Evolutionary conservation across 2,797 vertebrate genomes (phyloP).

Genomic region (Malacoctenus gilli): DNA sequence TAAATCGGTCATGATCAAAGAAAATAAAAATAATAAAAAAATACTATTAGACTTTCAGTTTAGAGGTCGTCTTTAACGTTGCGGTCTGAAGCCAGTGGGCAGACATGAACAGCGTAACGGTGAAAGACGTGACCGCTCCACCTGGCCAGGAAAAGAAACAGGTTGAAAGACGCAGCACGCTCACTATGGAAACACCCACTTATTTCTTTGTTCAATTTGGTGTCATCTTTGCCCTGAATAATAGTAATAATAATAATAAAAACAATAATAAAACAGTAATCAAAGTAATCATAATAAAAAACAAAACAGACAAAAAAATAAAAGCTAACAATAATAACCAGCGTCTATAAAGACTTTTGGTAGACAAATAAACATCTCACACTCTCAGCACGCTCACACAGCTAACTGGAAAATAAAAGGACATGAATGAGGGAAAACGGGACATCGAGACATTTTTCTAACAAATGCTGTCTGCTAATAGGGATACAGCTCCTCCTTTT

Average conservation of each 20-base stretch:
- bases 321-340: conserved; percentile 64
- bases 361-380: conserved; percentile 58
- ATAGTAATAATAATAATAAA: conserved; percentile 60
- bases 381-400: conserved; percentile 31
- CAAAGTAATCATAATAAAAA: conserved; percentile 49
- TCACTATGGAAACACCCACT: no score
- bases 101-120: conserved; percentile 37
- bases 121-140: conserved; percentile 35
- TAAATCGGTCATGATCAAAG: conserved; percentile 59
- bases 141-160: conserved; percentile 61
- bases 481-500: conserved; percentile 54
- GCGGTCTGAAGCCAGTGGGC: conserved; percentile 42
- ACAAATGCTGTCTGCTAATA: conserved; percentile 56
- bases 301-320: conserved; percentile 50
- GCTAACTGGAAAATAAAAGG: conserved; percentile 39
- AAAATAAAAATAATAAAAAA: conserved; percentile 43
- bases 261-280: conserved; percentile 41
- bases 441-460: conserved; percentile 21
- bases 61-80: conserved; percentile 49
- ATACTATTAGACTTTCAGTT: conserved; percentile 62
- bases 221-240: conserved; percentile 83
- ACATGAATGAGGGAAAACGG: conserved; percentile 38
- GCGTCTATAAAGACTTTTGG: conserved; percentile 75
- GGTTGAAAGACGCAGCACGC: conserved; percentile 23
- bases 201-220: conserved; percentile 81